Base-by-base conservation (phyloP, 2,888 invertebrate genomes). In the Lasioglossum vierecki region DNA sequence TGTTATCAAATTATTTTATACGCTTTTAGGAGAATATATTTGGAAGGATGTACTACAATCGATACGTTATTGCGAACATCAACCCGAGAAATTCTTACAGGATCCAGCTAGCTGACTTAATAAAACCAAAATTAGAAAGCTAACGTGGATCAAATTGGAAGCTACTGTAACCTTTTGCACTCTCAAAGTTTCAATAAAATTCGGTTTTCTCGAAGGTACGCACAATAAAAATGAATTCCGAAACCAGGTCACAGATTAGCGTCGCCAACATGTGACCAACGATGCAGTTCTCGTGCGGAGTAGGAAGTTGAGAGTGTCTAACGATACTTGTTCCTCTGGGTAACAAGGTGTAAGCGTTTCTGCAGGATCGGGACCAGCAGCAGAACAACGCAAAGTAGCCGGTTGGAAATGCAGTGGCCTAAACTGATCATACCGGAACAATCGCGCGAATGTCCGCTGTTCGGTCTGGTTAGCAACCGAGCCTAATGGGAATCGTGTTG, bases 401-500 rank as follows among this genome's bases (percentile, higher is more conserved):
- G 11, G 30, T 30, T 30, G 63, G 13, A 22, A 49, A 22, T 30
- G 53, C 53, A 11, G 13, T 5, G 35, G 6, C 8, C 53, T 35
- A 74, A 74, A 74, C 35, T n/a, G n/a, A 53, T 49, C 74, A 30
- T 15, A 22, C 53, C 35, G 26, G 53, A 57, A 49, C 30, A 57
- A n/a, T 35, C 39, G 57, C 70, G 11, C 22, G 73, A 73, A 30
- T 73, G 49, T 74, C 39, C 53, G n/a, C 39, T 39, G 74, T 35
- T n/a, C 49, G 70, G 53, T 35, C 53, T 22, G 30, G 26, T 44
- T 68, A 60, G 80, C 79, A 66, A 9, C 30, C 49, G 22, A 41
- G 57, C 60, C 74, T 83, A 83, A 84, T 84, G 83, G 79, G 68
- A 53, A 68, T 26, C 79, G 76, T 79, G 76, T 83, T 73, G 72